These are phyloP conservation scores for Bombylius discolor DNA, from an alignment of 2,888 invertebrate species.

Conservation along the genomic window DNA sequence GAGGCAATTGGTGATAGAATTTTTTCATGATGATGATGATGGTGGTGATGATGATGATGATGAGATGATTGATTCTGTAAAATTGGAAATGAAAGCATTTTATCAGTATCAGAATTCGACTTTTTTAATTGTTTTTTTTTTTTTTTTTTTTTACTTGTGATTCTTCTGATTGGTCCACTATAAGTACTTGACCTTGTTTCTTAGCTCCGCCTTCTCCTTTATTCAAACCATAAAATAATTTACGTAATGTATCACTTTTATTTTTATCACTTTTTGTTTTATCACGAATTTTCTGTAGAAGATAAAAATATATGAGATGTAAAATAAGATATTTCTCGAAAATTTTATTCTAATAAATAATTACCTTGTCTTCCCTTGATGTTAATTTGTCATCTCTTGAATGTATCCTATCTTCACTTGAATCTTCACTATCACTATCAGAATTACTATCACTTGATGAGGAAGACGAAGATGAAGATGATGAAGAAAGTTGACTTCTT, in stretches of 20 bases:
- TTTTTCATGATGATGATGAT: conserved; percentile 15
- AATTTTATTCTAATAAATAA: neutral
- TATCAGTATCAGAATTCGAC: too few relatives aligned
- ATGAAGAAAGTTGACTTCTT: conserved; percentile 20
- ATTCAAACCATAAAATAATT: conserved; percentile 51
- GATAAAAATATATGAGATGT: neutral
- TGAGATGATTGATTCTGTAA: conserved; percentile 30
- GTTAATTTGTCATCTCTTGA: neutral
- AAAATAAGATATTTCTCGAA: neutral
- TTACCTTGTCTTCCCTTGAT: conserved; percentile 1
- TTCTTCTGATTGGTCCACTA: conserved; percentile 49
- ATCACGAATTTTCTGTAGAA: conserved; percentile 23
- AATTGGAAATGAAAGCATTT: conserved; percentile 5
- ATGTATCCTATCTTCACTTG: conserved; percentile 17
- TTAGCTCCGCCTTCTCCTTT: conserved; percentile 61
- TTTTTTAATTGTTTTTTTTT: too few relatives aligned
- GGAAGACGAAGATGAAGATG: neutral
- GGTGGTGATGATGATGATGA: neutral
- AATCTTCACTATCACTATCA: conserved; percentile 24
- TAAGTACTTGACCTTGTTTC: conserved; percentile 58
- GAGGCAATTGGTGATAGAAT: conserved; percentile 21
- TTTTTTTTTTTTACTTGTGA: conserved; percentile 18
- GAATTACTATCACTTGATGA: conserved; percentile 17
- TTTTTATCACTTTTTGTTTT: conserved; percentile 49
- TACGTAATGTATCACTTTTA: conserved; percentile 53